Evolutionary conservation across 2,113 vertebrate species (phyloP).

Genomic region (Silurus meridionalis): DNA sequence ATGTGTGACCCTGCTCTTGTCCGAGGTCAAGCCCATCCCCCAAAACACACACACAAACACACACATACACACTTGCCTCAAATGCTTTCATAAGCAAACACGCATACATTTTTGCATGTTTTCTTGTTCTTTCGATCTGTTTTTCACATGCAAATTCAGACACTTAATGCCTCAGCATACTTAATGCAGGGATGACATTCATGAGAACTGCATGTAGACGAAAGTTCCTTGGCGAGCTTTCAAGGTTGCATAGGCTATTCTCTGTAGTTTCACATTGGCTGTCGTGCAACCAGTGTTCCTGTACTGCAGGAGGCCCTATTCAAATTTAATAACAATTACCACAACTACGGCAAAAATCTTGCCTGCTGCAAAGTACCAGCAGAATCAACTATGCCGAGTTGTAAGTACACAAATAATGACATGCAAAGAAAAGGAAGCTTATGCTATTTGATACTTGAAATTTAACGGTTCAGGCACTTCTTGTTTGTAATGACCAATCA

Average conservation of each 20-base stretch:
- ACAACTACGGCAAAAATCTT: not conserved
- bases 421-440: not conserved
- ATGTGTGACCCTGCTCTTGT: slow-evolving; percentile 20
- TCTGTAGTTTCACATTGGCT: not conserved
- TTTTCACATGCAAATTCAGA: not conserved
- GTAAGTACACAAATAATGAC: not conserved
- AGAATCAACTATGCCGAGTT: not conserved
- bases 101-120: not conserved
- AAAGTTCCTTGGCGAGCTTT: not conserved
- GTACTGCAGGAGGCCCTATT: not conserved
- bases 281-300: too few relatives aligned
- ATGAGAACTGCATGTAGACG: too few relatives aligned
- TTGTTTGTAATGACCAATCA: not conserved
- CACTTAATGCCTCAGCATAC: not conserved
- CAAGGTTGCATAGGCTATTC: not conserved
- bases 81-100: not conserved
- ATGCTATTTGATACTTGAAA: not conserved
- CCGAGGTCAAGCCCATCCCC: not conserved
- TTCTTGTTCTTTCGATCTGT: not conserved
- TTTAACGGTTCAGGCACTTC: not conserved
- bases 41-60: slow-evolving; percentile 16
- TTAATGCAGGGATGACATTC: not conserved
- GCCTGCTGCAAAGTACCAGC: not conserved
- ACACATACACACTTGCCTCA: not conserved
- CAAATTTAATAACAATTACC: not conserved